Base-by-base conservation (phyloP, 2,113 vertebrate species). In the Pipra filicauda region DNA sequence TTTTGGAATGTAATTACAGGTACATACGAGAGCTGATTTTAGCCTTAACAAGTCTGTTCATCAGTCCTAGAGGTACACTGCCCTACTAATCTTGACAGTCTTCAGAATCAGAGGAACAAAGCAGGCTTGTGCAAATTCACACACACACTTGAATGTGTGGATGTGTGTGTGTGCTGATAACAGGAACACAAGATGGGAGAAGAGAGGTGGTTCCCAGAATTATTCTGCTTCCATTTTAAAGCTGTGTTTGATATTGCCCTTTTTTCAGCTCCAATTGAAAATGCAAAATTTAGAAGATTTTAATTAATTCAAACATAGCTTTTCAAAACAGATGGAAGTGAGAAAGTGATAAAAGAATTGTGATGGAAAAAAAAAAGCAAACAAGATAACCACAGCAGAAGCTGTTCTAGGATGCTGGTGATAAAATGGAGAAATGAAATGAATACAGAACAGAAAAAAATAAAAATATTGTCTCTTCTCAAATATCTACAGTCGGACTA, bases 281-380 rank as follows among this genome's bases (percentile, higher is more conserved):
- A 80, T 2, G 13, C 21, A 48, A 78, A 30, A 67, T 80, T 89
- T 41, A 28, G 48, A 83, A 92, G 54, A 61, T 78, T 89, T 93
- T 85, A 57, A 31, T 77, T 86, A 91, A 72, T 55, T 72, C 1
- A 11, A 88, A 49, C 39, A 39, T 93, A 93, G 84, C 73, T 93
- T 62, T 94, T 80, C 67, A 86, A 93, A 94, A 90, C 95, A 94
- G 85, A 91, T 92, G 92, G 94, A 91, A 86, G 74, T n/a, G 33
- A 86, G 84, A 71, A 73, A 78, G 86, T 95, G 80, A 95, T 75
- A 83, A 87, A 93, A 88, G 73, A 78, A 58, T 67, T 86, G 48
- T 46, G 64, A 77, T 43, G 8, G 5, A 6, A 37, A 54, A 84
- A 85, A 85, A 70, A 48, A 62, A 54, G 48, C 23, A 41, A 73